Base-by-base conservation (phyloP, 37 sponge, comb jelly and placozoan genomes). In the Diacarnus erythraeanus region DNA sequence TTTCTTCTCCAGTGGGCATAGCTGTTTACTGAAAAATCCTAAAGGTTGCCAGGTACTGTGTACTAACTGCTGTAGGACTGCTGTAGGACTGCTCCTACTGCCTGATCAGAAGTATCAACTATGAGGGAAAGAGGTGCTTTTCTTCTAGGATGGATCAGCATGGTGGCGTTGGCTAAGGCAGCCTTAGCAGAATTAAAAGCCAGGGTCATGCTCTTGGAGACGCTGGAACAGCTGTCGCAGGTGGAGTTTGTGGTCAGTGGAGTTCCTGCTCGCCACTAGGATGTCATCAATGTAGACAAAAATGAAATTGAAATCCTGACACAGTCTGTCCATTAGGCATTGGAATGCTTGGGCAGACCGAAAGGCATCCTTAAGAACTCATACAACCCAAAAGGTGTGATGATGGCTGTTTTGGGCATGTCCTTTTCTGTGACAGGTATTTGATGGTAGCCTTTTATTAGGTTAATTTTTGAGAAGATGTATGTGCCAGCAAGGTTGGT, bases 361-460 rank as follows among this genome's bases (percentile, higher is more conserved):
- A 77, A 77, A 35, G 77, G 77, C 64, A 77, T 77, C 64, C 77
- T 77, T 2, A 77, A 35, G 64, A 77, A 77, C 38, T 58, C 64
- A 77, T 40, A 77, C 21, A 61, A 36, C 6, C 74, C 74, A 73
- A 73, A 73, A 40, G 74, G 74, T 2, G 74, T 73, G 74, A 73
- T 73, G 23, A 77, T 77, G 74, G 74, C 74, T 23, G 74, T 73
- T 73, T 73, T n/a, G 74, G 74, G 74, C 27, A 73, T 73, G 74
- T 73, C 74, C 42, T 35, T 47, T 4, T 23, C 51, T 29, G 44
- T 47, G 44, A 79, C 69, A 12, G 80, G 80, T 33, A 79, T 79
- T 47, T 79, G 80, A 33, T 79, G 80, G 31, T 65, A 79, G 35
- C 38, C 80, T 67, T 69, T 25, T 8, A 79, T 57, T 35, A 79